These are phyloP conservation scores for Pissodes strobi DNA, from an alignment of 1,140 invertebrate genomes.

Conservation along the genomic window DNA sequence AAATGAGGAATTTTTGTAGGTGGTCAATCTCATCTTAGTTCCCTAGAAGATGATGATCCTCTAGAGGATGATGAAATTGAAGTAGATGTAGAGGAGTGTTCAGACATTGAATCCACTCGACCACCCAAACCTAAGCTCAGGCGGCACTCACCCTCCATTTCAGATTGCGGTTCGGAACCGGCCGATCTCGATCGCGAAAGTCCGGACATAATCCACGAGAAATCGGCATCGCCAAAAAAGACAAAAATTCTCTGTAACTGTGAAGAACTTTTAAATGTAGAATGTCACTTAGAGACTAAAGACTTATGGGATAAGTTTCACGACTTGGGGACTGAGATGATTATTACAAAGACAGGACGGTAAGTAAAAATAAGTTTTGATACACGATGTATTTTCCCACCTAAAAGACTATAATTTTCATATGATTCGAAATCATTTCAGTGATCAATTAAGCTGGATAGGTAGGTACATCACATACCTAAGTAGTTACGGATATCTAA, in stretches of 20 bases:
- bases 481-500: no score
- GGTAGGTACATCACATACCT: no score
- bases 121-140: conserved; percentile 40
- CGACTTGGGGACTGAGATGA: conserved; percentile 95
- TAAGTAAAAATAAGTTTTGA: conserved; percentile 62
- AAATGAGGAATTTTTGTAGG: no score
- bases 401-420: background rate
- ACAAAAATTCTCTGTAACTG: conserved; percentile 71
- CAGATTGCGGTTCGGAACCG: conserved; percentile 52
- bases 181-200: conserved; percentile 51
- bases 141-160: conserved; percentile 47
- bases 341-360: conserved; percentile 97
- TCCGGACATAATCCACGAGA: conserved; percentile 46
- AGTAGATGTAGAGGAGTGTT: conserved; percentile 55
- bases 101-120: conserved; percentile 49
- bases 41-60: conserved; percentile 45
- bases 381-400: no score
- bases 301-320: conserved; percentile 94
- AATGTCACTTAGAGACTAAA: conserved; percentile 92
- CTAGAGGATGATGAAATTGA: conserved; percentile 54
- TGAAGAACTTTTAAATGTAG: conserved; percentile 82
- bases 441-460: no score
- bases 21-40: conserved; percentile 41
- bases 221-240: conserved; percentile 37
- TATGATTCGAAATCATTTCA: no score